Evolutionary conservation across 2,113 vertebrate species (phyloP).

Genomic region (Rhinichthys klamathensis): DNA sequence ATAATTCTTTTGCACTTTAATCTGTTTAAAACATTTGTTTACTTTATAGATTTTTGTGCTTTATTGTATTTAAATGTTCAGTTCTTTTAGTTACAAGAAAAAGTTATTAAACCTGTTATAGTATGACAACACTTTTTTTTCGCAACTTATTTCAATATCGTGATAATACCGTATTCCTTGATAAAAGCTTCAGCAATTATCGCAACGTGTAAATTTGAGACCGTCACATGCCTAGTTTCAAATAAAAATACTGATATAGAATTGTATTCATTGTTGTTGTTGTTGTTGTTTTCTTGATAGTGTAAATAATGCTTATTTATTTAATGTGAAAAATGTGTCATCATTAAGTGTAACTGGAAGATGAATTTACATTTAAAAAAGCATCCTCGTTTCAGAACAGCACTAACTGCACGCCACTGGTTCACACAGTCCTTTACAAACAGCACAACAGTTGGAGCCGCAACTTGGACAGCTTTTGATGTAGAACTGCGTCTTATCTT

Average conservation of each 20-base stretch:
- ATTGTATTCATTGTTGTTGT: neutral
- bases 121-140: no score
- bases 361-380: neutral
- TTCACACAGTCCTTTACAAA: neutral
- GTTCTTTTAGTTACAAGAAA: no score
- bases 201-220: no score
- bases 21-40: no score
- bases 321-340: neutral
- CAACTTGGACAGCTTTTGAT: conserved; percentile 21
- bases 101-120: no score
- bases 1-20: no score
- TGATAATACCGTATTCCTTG: no score
- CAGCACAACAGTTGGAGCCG: neutral
- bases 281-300: neutral
- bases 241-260: neutral
- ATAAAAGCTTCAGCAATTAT: no score
- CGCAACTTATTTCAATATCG: no score
- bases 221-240: no score
- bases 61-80: no score
- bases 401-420: neutral
- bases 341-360: neutral
- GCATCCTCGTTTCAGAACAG: neutral
- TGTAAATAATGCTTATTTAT: neutral
- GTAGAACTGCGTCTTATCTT: conserved; percentile 20
- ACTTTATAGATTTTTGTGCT: no score